Base-by-base conservation (phyloP, 2,113 vertebrate species). In the Micronisus gabar region DNA sequence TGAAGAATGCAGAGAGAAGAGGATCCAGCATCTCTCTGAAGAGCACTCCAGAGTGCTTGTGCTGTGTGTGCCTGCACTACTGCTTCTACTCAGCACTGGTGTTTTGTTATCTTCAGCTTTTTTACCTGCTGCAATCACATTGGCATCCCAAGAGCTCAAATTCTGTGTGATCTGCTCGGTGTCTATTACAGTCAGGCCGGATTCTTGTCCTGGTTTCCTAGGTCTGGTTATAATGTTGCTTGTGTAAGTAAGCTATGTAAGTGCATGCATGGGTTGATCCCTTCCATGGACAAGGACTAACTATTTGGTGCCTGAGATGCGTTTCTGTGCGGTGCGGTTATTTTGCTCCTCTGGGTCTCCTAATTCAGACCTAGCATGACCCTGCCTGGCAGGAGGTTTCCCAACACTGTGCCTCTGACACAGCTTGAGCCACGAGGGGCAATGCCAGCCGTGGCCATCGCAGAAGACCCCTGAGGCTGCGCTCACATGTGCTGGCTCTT, bases 401-500 rank as follows among this genome's bases (percentile, higher is more conserved):
- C 30, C 52, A 72, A 34, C 32, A 43, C 21, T 1, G 0, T 29
- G 22, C 18, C 15, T 67, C 65, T 66, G 59, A 26, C 10, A 41
- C 27, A 73, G 8, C 21, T 61, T 80, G 56, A 41, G 20, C 50
- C n/a, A 32, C 17, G 15, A 70, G 36, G 17, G 55, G 40, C 53
- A 79, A 25, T 7, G 18, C 15, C 74, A 88, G 29, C 36, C 16
- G 8, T 50, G 38, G 27, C 48, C 10, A 38, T 6, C 6, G 2
- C 41, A 87, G 67, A 66, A 63, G n/a, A 50, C 3, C 22, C 19
- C 41, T 12, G 30, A 76, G 63, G 29, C 63, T 86, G 63, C 0
- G 0, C 16, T 73, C 12, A 7, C 0, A 0, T 17, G 5, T 0
- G 1, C 53, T 38, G 70, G 7, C 32, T 79, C 17, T 68, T 62